phyloP scores from a whole-genome alignment of 2,113 vertebrate species.

The Zosterops borbonicus region DNA sequence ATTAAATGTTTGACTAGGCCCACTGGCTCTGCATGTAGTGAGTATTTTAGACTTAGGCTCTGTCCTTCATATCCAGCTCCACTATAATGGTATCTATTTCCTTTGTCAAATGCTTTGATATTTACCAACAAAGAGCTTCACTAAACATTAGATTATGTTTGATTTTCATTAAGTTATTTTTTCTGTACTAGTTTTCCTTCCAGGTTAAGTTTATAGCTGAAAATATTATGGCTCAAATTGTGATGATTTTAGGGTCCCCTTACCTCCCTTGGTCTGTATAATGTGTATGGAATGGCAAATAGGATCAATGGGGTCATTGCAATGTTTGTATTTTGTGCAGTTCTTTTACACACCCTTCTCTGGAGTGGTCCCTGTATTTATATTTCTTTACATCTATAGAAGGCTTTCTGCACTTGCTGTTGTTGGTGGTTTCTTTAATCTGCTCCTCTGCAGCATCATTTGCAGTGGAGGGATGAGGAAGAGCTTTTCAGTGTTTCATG shows the following conservation, averaged over 20 bases:
- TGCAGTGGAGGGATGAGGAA: neutral
- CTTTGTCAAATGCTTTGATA: neutral
- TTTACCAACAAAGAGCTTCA: neutral
- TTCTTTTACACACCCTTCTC: neutral
- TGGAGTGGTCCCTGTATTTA: neutral
- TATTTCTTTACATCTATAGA: too few species aligned
- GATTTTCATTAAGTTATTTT: neutral
- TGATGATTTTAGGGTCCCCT: neutral
- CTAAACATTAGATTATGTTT: neutral
- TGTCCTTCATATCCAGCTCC: neutral
- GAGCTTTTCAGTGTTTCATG: neutral
- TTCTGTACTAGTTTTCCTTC: neutral
- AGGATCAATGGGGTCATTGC: neutral
- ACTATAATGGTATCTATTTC: neutral
- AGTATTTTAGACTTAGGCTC: neutral
- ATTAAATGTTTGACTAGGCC: neutral
- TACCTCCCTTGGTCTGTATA: neutral
- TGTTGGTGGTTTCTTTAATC: neutral
- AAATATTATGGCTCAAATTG: neutral
- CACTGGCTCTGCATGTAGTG: neutral
- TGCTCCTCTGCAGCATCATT: neutral
- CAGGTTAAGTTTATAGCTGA: neutral
- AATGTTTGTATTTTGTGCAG: neutral
- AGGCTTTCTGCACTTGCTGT: neutral
- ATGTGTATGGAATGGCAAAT: neutral